Evolutionary conservation across 2,888 invertebrate genomes (phyloP).

Genomic region (Pegoplata infirma): DNA sequence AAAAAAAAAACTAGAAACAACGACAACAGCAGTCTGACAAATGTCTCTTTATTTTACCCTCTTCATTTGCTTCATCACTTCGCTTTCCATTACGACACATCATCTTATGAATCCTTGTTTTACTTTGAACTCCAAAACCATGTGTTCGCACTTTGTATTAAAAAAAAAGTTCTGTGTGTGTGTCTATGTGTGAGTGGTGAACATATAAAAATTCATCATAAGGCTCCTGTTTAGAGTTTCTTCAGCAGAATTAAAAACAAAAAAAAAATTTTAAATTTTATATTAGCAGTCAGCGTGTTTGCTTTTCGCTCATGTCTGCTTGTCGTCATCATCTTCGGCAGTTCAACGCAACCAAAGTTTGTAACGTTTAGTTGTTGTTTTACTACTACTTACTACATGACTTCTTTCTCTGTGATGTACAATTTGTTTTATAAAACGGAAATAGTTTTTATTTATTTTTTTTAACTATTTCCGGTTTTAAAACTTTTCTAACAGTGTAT

Average conservation of each 20-base stretch:
- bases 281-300: constrained; percentile 43
- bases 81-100: constrained; percentile 28
- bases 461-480: too few relatives aligned
- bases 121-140: constrained; percentile 53
- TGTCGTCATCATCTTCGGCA: constrained; percentile 35
- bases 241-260: too few relatives aligned
- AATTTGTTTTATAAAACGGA: not conserved
- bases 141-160: constrained; percentile 59
- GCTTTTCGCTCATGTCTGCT: constrained; percentile 46
- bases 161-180: constrained; percentile 40
- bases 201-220: not conserved
- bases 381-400: too few relatives aligned
- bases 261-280: constrained; percentile 16
- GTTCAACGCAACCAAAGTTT: too few relatives aligned
- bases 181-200: constrained; percentile 9
- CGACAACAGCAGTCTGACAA: constrained; percentile 61
- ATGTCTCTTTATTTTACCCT: constrained; percentile 54
- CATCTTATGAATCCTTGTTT: constrained; percentile 30
- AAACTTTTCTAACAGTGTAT: too few relatives aligned
- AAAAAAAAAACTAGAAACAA: constrained; percentile 37
- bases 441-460: too few relatives aligned
- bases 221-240: constrained; percentile 35
- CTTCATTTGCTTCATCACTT: constrained; percentile 28
- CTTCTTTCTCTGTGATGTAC: not conserved
- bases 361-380: not conserved